Evolutionary conservation across 2,888 invertebrate genomes (phyloP), one percentile per base, ranked within the genome.

Genomic region (Phorcus lineatus): DNA sequence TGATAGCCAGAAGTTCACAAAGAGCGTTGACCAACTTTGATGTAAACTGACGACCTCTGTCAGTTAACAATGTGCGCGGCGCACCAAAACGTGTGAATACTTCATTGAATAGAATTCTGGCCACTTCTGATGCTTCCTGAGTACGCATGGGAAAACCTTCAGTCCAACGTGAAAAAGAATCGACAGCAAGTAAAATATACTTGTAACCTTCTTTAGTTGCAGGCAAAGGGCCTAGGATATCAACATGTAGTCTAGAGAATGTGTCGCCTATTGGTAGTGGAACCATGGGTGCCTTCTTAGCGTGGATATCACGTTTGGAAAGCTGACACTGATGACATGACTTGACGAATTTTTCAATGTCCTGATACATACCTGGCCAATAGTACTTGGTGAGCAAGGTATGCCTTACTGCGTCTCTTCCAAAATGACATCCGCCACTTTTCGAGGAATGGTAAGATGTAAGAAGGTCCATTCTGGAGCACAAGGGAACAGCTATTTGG

Each of bases 181-280:
- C 83, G 16, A 84, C 83, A 28, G 83, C 66, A n/a, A 84, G 74
- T 7, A 85, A 74, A 16, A 83, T 80, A 57, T 84, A 93, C 95
- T 97, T 91, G 96, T 97, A 93, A 96, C 96, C 84, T 28, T 84
- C 78, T 54, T 52, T 40, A 6, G 78, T n/a, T 78, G 62, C 74
- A 24, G 85, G 78, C 19, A 86, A 54, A 1, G 84, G 82, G 11
- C 84, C 84, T 6, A 85, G 52, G 57, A 86, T 79, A 40, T 86
- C 85, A 57, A 85, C 83, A 67, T 85, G 85, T 19, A 79, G 62
- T 13, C 82, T 28, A 24, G 36, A 36, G 36, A 84, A 81, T 9
- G 74, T 75, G 28, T 82, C 79, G 16, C 13, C 74, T 24, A 82
- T 75, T 16, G 80, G 82, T 57, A 86, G 74, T 75, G 82, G 82